Evolutionary conservation across 1,140 invertebrate species (phyloP), one percentile per base, ranked within the genome.

Genomic region (Zaprionus vittiger): DNA sequence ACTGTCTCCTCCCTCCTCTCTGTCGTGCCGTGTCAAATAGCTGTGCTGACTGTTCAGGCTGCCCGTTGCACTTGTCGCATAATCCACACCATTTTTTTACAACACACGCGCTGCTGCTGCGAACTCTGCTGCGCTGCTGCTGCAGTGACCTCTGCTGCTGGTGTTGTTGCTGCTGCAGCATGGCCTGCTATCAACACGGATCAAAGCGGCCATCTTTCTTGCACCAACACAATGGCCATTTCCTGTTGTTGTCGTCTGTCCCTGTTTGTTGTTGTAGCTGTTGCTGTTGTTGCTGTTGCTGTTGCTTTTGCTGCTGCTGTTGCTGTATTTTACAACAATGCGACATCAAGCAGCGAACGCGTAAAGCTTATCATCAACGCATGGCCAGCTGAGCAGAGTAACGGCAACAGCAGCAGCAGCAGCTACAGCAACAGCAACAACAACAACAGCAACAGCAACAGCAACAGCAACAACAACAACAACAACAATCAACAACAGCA

Each of bases 191-290:
- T 87, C 84, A 89, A 87, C 84, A 79, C 74, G 84, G 84, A 87
- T 87, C 84, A 87, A 87, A 87, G 84, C 84, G 85, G 84, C 85
- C 84, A 87, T 87, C 84, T 87, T 87, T 87, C 84, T 87, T 87
- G 75, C 75, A 77, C 31, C 71, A 77, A 60, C 75, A 78, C 76
- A 78, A 78, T 78, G 71, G 41, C 63, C 60, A 65, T 28, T 78
- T 78, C 71, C 76, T 68, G 71, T 78, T 78, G 70, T 74, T 78
- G 63, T 76, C 69, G 73, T 77, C 54, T 67, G 56, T 34, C 37
- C 56, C 20, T 64, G 59, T 49, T 34, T 49, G 65, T 47, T 64
- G 65, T 38, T 68, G 71, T 47, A 61, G 37, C 15, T 44, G 38
- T 5, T 59, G 64, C 37, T 56, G 56, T 62, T 77, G 68, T 31